phyloP scores from a whole-genome alignment of 2,113 vertebrate species.

The Thunnus maccoyii region DNA sequence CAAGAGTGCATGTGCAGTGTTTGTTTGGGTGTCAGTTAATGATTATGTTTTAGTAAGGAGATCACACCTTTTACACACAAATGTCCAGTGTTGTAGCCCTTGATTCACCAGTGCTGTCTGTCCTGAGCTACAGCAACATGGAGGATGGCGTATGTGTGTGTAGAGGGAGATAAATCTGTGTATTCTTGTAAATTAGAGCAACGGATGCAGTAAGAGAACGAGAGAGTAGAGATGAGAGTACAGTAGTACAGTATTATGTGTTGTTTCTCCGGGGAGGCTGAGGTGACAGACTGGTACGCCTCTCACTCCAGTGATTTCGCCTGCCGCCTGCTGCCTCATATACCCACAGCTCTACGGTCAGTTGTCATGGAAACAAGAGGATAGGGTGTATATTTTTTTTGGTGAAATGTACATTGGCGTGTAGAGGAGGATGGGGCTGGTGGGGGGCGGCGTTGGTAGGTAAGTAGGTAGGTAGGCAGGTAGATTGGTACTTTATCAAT shows the following conservation, averaged over 20 bases:
- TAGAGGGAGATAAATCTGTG: background rate
- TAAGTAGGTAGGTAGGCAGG: background rate
- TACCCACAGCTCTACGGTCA: constrained; percentile 76
- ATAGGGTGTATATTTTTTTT: constrained; percentile 77
- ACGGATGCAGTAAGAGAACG: constrained; percentile 11
- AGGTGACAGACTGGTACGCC: constrained; percentile 78
- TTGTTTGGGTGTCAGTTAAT: constrained; percentile 26
- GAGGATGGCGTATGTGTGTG: constrained; percentile 2
- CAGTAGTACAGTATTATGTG: constrained; percentile 76
- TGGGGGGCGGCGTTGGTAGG: background rate
- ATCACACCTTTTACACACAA: constrained; percentile 36
- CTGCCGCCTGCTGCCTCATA: constrained; percentile 72
- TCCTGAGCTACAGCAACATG: constrained; percentile 19
- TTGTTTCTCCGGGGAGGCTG: constrained; percentile 68
- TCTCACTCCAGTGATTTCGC: constrained; percentile 76
- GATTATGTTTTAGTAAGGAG: constrained; percentile 45
- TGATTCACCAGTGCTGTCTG: background rate
- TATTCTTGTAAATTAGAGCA: constrained; percentile 17
- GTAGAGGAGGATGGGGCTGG: constrained; percentile 21
- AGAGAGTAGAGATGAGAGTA: constrained; percentile 48
- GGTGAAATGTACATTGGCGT: constrained; percentile 68
- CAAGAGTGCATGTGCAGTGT: too few species aligned
- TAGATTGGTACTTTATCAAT: too few species aligned
- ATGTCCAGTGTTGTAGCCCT: background rate
- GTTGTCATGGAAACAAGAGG: constrained; percentile 87